Evolutionary conservation across 2,888 invertebrate genomes (phyloP).

Genomic region (Brassicogethes aeneus): DNA sequence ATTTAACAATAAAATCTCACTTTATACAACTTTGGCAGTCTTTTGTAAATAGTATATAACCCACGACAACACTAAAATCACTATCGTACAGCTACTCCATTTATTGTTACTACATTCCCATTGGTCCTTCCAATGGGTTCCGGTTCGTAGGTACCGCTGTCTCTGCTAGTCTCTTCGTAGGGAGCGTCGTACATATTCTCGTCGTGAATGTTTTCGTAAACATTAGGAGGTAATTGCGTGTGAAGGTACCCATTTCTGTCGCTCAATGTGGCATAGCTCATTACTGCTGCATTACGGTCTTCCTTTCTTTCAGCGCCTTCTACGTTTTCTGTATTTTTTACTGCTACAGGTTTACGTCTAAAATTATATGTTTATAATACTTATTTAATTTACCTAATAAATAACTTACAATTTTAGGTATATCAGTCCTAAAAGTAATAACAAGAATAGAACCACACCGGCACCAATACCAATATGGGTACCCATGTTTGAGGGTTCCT

Average conservation of each 20-base stretch:
- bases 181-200: conserved; percentile 71
- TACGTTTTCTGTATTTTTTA: conserved; percentile 82
- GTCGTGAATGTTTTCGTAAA: conserved; percentile 54
- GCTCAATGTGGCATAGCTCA: conserved; percentile 79
- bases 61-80: neutral
- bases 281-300: conserved; percentile 78
- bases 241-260: conserved; percentile 49
- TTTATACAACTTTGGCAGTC: neutral
- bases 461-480: conserved; percentile 78
- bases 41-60: neutral
- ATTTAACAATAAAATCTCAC: too few species aligned
- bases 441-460: conserved; percentile 69
- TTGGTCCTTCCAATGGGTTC: conserved; percentile 49
- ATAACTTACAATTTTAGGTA: conserved; percentile 71
- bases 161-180: conserved; percentile 55
- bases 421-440: conserved; percentile 69
- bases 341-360: conserved; percentile 75
- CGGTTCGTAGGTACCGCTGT: conserved; percentile 53
- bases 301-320: conserved; percentile 80
- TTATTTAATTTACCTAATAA: conserved; percentile 3
- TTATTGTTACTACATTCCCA: conserved; percentile 70
- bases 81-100: conserved; percentile 77
- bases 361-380: conserved; percentile 14
- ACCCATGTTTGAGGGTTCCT: conserved; percentile 63
- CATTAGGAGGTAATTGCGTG: conserved; percentile 37